Evolutionary conservation across 53 echinoderm and acorn worm genomes (phyloP).

Genomic region (Henricia sp.): DNA sequence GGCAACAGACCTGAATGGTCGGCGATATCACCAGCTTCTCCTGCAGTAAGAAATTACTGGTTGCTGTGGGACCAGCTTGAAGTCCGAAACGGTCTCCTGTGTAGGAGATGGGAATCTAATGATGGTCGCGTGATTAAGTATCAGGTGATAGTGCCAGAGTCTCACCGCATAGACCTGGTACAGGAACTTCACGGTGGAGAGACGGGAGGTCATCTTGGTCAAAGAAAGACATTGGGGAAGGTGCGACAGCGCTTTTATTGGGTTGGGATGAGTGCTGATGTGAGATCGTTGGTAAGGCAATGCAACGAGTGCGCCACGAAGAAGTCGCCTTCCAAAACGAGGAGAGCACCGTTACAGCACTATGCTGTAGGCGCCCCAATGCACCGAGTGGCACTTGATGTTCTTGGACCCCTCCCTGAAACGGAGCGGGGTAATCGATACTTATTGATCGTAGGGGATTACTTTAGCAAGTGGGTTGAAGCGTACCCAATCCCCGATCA

Average conservation of each 20-base stretch:
- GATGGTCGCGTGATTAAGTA: slow-evolving; percentile 6
- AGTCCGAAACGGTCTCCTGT: slow-evolving; percentile 18
- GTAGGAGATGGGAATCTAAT: slow-evolving; percentile 48
- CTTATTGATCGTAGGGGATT: neutral
- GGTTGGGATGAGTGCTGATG: slow-evolving; percentile 32
- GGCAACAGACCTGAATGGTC: slow-evolving; percentile 22
- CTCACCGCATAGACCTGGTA: slow-evolving; percentile 2
- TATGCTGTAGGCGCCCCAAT: neutral
- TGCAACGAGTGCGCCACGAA: neutral
- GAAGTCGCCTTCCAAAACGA: neutral
- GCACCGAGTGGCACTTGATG: neutral
- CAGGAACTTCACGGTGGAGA: slow-evolving; percentile 15
- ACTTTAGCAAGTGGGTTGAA: neutral
- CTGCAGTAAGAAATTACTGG: slow-evolving; percentile 35
- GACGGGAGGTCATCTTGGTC: slow-evolving; percentile 38
- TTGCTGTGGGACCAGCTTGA: slow-evolving; percentile 38
- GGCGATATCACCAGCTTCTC: neutral
- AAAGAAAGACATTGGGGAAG: slow-evolving; percentile 35
- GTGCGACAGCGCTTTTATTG: slow-evolving; percentile 52
- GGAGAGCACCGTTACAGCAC: neutral
- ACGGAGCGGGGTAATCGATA: neutral
- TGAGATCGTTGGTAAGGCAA: neutral
- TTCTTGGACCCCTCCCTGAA: neutral
- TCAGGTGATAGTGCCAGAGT: slow-evolving; percentile 17
- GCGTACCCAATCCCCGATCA: neutral